phyloP scores from a whole-genome alignment of 2,113 vertebrate genomes.

The Muscicapa adusta region DNA sequence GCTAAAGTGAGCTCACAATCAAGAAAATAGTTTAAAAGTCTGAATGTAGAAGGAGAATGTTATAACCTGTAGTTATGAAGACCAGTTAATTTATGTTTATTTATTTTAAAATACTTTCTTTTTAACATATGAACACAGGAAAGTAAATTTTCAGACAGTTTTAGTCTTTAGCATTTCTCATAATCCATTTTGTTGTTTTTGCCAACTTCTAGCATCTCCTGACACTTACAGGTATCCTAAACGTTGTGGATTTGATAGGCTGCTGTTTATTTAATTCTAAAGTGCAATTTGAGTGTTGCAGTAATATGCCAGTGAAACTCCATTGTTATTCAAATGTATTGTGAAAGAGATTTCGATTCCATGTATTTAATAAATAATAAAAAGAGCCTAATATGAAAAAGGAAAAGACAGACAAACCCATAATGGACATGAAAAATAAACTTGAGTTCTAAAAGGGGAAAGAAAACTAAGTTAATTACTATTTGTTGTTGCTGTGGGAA shows the following conservation, averaged over 20 bases:
- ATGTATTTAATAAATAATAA: neutral
- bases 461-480: neutral
- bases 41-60: neutral
- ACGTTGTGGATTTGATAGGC: neutral
- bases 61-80: neutral
- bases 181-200: neutral
- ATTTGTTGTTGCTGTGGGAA: neutral
- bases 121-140: neutral
- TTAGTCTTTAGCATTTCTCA: neutral
- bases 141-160: neutral
- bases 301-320: neutral
- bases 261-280: neutral
- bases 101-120: neutral
- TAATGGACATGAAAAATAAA: neutral
- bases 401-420: neutral
- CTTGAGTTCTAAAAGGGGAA: neutral
- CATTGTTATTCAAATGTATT: neutral
- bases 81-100: neutral
- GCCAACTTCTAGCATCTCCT: neutral
- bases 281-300: neutral
- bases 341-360: neutral
- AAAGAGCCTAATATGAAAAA: neutral
- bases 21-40: neutral
- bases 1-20: neutral
- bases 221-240: neutral